Evolutionary conservation across 2,797 vertebrate species (phyloP).

Genomic region (Perodicticus potto): DNA sequence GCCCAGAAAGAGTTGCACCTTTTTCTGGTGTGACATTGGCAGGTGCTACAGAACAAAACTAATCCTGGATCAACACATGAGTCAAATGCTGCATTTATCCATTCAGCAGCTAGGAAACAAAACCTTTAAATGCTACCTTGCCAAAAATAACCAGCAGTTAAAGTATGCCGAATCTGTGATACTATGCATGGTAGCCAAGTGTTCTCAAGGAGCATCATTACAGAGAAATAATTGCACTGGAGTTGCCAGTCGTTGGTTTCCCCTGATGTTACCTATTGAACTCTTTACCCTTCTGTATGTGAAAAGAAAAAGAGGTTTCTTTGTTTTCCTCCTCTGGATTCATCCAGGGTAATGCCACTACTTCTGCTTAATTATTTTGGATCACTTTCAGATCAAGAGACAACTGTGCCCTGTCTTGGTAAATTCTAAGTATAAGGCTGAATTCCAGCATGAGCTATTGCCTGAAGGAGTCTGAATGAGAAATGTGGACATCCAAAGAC

Average conservation of each 20-base stretch:
- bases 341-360: background rate
- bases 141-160: constrained; percentile 71
- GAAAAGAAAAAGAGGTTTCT: background rate
- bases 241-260: constrained; percentile 24
- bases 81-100: constrained; percentile 77
- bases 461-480: background rate
- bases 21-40: constrained; percentile 47
- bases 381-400: background rate
- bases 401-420: background rate
- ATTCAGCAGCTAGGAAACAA: constrained; percentile 68
- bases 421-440: background rate
- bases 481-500: background rate
- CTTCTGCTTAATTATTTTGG: constrained; percentile 38
- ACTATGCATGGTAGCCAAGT: constrained; percentile 2
- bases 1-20: constrained; percentile 49
- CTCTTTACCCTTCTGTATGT: constrained; percentile 32
- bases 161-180: constrained; percentile 21
- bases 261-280: constrained; percentile 21
- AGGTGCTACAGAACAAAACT: constrained; percentile 68
- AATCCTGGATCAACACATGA: constrained; percentile 68
- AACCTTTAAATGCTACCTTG: constrained; percentile 73
- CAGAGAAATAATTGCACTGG: constrained; percentile 9
- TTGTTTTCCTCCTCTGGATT: background rate
- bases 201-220: constrained; percentile 51
- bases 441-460: background rate